Evolutionary conservation across 2,797 vertebrate species (phyloP).

Genomic region (Rhinogobio ventralis): DNA sequence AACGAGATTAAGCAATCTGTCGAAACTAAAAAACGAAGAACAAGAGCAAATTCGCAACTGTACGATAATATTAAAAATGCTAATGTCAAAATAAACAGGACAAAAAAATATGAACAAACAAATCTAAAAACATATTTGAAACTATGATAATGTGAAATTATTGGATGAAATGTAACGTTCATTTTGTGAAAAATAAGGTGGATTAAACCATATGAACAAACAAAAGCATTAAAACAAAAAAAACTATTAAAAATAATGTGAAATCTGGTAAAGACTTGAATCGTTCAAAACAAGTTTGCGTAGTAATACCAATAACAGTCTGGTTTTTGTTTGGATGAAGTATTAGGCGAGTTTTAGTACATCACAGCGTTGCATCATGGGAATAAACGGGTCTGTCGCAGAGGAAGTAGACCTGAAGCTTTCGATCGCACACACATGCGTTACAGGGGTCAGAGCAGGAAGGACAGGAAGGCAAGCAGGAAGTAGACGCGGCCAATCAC

Average conservation of each 20-base stretch:
- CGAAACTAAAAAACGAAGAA: too few species aligned
- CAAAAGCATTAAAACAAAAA: too few species aligned
- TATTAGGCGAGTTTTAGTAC: not conserved
- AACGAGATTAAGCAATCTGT: not conserved
- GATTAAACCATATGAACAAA: too few species aligned
- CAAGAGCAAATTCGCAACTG: too few species aligned
- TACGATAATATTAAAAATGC: not conserved
- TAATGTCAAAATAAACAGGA: not conserved
- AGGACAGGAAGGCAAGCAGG: slow-evolving; percentile 79
- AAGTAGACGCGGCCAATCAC: slow-evolving; percentile 68
- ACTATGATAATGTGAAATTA: not conserved
- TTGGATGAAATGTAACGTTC: too few species aligned
- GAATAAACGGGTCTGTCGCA: not conserved
- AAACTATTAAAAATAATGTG: not conserved
- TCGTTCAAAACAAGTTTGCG: not conserved
- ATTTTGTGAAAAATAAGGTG: too few species aligned
- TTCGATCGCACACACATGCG: slow-evolving; percentile 56
- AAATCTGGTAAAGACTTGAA: not conserved
- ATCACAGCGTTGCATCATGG: slow-evolving; percentile 5
- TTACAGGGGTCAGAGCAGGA: slow-evolving; percentile 78
- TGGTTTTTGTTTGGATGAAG: too few species aligned
- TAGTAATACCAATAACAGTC: not conserved
- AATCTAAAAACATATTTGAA: not conserved
- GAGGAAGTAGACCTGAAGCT: not conserved
- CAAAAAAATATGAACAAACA: not conserved